Conservation (phyloP, 1,140 invertebrate genomes). For the Dendrolimus punctatus region DNA sequence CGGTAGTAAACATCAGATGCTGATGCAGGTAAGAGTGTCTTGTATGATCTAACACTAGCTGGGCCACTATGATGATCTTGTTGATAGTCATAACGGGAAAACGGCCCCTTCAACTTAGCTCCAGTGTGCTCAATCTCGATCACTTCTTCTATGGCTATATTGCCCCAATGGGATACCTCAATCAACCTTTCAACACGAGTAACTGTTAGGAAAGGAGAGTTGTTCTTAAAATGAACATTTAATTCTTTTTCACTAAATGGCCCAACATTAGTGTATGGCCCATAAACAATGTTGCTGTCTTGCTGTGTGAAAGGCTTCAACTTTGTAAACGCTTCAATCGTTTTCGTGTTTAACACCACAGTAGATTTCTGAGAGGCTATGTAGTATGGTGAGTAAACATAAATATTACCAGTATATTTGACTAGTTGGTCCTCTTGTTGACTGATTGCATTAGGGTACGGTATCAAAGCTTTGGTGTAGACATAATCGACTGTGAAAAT, state of each 20-base stretch:
- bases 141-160: slow-evolving; percentile 96
- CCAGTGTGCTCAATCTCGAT: slow-evolving; percentile 95
- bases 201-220: slow-evolving; percentile 94
- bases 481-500: slow-evolving; percentile 82
- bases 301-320: slow-evolving; percentile 86
- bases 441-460: slow-evolving; percentile 89
- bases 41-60: slow-evolving; percentile 93
- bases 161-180: slow-evolving; percentile 99
- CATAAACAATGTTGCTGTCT: slow-evolving; percentile 88
- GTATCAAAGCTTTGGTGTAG: slow-evolving; percentile 81
- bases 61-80: slow-evolving; percentile 88
- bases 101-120: slow-evolving; percentile 94
- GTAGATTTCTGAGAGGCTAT: slow-evolving; percentile 86
- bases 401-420: slow-evolving; percentile 87
- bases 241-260: slow-evolving; percentile 76
- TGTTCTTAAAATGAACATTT: slow-evolving; percentile 95
- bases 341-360: slow-evolving; percentile 83
- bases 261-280: slow-evolving; percentile 85
- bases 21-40: slow-evolving; percentile 91
- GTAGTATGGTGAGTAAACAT: slow-evolving; percentile 88
- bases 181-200: slow-evolving; percentile 89
- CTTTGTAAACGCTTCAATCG: slow-evolving; percentile 90
- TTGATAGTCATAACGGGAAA: slow-evolving; percentile 96
- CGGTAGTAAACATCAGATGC: slow-evolving; percentile 93
- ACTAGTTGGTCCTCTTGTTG: slow-evolving; percentile 97